phyloP scores from a whole-genome alignment of 2,888 invertebrate species.

The Drepanosiphum platanoidis region DNA sequence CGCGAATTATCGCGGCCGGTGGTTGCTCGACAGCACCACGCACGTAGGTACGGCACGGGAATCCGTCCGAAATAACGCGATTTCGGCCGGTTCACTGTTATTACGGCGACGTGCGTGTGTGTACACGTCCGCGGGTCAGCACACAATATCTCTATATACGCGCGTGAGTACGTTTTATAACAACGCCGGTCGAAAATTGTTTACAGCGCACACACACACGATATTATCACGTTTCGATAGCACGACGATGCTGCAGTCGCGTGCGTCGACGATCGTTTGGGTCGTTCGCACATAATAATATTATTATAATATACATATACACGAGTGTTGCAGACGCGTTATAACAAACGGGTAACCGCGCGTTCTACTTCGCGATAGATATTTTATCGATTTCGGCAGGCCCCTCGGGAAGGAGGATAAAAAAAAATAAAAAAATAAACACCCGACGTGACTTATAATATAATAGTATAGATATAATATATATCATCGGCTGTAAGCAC shows the following conservation, averaged over 20 bases:
- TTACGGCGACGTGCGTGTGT: neutral
- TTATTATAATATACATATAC: neutral
- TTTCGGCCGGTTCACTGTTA: slow-evolving; percentile 26
- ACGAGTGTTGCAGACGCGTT: too few species aligned
- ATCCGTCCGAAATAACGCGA: slow-evolving; percentile 18
- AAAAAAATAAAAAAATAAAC: neutral
- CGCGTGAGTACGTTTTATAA: too few species aligned
- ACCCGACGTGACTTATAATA: neutral
- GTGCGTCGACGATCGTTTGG: neutral
- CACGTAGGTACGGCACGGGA: neutral
- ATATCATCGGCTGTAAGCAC: too few species aligned
- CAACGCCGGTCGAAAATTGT: neutral
- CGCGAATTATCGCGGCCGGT: too few species aligned
- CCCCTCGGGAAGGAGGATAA: neutral
- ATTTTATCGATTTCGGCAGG: neutral
- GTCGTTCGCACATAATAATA: neutral
- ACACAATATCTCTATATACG: too few species aligned
- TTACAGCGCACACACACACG: neutral
- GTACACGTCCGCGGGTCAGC: neutral
- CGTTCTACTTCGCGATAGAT: neutral
- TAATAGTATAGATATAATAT: too few species aligned
- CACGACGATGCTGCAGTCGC: neutral
- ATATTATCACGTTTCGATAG: neutral
- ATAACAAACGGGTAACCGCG: neutral
- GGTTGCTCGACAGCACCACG: too few species aligned